A percentile compares a stretch with the other conserved stretches of the same genome.
Conservation (phyloP, 2,113 vertebrate species). For the Argyrosomus japonicus region DNA sequence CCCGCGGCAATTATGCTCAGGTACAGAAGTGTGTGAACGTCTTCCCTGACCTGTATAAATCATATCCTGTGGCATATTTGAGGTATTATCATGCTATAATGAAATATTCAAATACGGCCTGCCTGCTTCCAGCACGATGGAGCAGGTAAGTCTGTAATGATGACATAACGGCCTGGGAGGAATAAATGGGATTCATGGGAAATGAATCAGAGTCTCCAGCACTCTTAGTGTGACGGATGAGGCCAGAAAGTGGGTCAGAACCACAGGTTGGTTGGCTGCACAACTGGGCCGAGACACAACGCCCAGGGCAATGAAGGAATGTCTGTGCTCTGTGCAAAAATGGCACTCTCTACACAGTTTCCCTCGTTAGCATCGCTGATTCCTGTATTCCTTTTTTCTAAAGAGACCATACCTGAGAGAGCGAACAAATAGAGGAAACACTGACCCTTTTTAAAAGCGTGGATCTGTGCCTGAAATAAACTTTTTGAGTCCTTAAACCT, state of each 20-base stretch:
- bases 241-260: constrained; percentile 78
- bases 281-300: constrained; percentile 63
- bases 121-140: constrained; percentile 35
- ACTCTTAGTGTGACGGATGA: constrained; percentile 70
- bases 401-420: not conserved
- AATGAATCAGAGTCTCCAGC: constrained; percentile 66
- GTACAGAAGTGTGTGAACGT: constrained; percentile 54
- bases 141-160: constrained; percentile 73
- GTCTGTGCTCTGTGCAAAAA: constrained; percentile 23
- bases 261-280: constrained; percentile 73
- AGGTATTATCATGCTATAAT: constrained; percentile 78
- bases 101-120: constrained; percentile 78
- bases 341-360: not conserved
- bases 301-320: constrained; percentile 48
- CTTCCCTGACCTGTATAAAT: constrained; percentile 74
- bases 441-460: not conserved
- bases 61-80: constrained; percentile 72
- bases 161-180: constrained; percentile 71
- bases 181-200: constrained; percentile 73
- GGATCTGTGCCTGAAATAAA: not conserved
- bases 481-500: not conserved
- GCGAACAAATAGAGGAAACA: not conserved
- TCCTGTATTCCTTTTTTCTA: not conserved
- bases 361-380: constrained; percentile 21
- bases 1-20: constrained; percentile 57